Evolutionary conservation across 2,797 vertebrate species (phyloP), one percentile per base, ranked within the genome.

Genomic region (Sitta carolinensis): DNA sequence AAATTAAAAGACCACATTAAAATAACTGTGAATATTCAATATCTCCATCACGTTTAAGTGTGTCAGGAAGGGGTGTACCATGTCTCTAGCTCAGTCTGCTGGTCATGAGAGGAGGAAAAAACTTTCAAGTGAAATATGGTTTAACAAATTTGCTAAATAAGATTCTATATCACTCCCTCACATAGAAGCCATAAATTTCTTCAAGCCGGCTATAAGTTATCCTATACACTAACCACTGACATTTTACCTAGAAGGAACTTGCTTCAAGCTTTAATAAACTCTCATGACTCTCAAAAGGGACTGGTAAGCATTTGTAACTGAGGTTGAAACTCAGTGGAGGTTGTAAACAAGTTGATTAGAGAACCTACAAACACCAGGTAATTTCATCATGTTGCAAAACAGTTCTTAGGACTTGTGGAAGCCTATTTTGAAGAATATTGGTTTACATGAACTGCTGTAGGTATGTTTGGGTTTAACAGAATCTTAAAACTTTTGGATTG

Each of bases 131-230:
- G 84, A 94, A 95, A 94, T 94, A 94, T 20, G 29, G 69, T 63
- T 95, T 94, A 79, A 73, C 82, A 87, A 84, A 93, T 95, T 94
- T 95, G 51, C 84, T 84, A 95, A 93, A 94, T 78, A 79, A 91
- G 50, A 75, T 91, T 87, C 61, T 75, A 7, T 45, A 75, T 91
- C 84, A 84, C 63, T 21, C 17, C 17, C 57, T 79, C 59, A 79
- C 45, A 90, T 12, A 93, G 89, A 94, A 76, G 21, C 42, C 21
- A 61, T 93, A 76, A 66, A 96, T 93, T 89, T 75, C 55, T 95
- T 88, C 73, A 89, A 95, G 70, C n/a, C 78, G 83, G 64, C 77
- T 94, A 3, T 93, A 90, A 87, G 51, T 91, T 87, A 78, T 84
- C 77, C 43, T 80, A 62, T 48, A 63, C 42, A 86, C 38, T 90